Evolutionary conservation across 2,113 vertebrate genomes (phyloP).

Genomic region (Oncorhynchus tshawytscha): DNA sequence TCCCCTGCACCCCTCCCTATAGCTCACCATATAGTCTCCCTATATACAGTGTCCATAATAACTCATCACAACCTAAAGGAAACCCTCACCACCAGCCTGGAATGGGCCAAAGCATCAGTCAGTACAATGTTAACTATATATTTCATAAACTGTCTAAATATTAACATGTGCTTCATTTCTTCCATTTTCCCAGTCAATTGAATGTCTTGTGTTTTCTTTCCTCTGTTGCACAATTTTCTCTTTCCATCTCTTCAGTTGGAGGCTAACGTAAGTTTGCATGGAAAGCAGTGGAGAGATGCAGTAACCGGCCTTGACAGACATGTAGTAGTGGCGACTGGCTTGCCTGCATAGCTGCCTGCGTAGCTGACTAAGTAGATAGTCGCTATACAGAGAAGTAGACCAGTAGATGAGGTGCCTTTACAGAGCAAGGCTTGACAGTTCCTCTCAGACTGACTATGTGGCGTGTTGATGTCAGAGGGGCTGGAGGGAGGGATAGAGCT

Average conservation of each 20-base stretch:
- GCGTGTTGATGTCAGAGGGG: background rate
- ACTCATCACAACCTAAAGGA: background rate
- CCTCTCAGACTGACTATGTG: background rate
- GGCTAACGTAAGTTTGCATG: constrained; percentile 34
- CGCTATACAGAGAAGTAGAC: background rate
- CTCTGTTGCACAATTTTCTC: constrained; percentile 10
- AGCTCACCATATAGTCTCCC: background rate
- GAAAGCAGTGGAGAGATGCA: background rate
- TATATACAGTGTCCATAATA: too few relatives aligned
- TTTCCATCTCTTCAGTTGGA: constrained; percentile 22
- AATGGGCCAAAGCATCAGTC: background rate
- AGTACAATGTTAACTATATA: background rate
- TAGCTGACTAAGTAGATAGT: background rate
- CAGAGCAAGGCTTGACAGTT: background rate
- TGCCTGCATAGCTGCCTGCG: background rate
- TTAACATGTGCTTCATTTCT: background rate
- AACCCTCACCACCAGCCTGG: background rate
- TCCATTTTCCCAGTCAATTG: background rate
- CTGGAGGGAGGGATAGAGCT: background rate
- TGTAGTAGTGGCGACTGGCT: background rate
- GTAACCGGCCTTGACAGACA: background rate
- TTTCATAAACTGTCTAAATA: background rate
- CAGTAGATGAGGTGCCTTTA: background rate
- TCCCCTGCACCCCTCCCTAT: background rate
- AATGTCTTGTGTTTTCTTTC: constrained; percentile 1